Percentiles rank a stretch among this genome's conserved stretches.
These are phyloP conservation scores for Eupithecia subfuscata DNA, from an alignment of 2,888 invertebrate genomes.

Conservation along the genomic window DNA sequence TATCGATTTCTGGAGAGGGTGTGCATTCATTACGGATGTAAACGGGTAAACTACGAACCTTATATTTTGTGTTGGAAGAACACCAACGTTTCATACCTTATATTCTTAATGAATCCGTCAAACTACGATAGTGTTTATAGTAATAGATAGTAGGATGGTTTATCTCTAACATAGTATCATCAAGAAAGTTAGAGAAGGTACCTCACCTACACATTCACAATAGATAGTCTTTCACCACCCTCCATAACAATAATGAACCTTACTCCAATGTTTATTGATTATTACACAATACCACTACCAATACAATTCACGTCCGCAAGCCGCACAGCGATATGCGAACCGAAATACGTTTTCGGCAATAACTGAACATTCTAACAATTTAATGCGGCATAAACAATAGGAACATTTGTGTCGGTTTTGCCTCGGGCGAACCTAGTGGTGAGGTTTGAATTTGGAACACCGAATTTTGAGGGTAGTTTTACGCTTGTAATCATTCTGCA, in stretches of 20 bases:
- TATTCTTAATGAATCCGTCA: no score
- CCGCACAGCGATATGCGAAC: slow-evolving; percentile 74
- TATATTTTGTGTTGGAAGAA: no score
- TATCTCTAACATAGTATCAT: no score
- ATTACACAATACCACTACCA: slow-evolving; percentile 44
- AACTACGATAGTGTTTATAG: no score
- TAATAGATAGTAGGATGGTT: no score
- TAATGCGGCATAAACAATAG: slow-evolving; percentile 82
- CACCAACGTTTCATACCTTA: no score
- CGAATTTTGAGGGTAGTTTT: slow-evolving; percentile 13
- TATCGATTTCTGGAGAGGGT: no score
- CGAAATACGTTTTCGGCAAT: slow-evolving; percentile 82
- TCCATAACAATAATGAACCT: slow-evolving; percentile 14
- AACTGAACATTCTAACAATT: slow-evolving; percentile 83
- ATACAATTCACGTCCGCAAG: slow-evolving; percentile 72
- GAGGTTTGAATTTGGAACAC: slow-evolving; percentile 20
- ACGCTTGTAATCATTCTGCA: neutral
- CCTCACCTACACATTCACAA: slow-evolving; percentile 10
- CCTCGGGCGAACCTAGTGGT: slow-evolving; percentile 43
- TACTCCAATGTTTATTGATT: slow-evolving; percentile 26
- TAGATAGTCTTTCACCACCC: slow-evolving; percentile 13
- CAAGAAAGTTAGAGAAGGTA: no score
- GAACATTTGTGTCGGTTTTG: slow-evolving; percentile 64
- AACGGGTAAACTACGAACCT: no score
- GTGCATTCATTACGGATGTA: no score